Conservation (phyloP, 2,113 vertebrate genomes). For the Tiliqua scincoides region DNA sequence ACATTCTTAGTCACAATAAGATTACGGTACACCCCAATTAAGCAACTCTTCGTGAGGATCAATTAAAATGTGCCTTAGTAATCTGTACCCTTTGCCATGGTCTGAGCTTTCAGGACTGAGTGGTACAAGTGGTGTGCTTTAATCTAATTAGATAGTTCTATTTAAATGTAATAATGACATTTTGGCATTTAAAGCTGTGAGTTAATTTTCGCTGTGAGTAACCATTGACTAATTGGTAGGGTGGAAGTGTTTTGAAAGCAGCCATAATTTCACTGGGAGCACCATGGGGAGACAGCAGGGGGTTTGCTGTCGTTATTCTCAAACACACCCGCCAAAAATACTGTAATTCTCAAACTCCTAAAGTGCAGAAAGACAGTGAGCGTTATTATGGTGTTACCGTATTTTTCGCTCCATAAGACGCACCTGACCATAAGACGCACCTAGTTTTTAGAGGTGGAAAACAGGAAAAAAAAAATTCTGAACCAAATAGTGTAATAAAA, state of each 20-base stretch:
- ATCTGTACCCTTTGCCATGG: background rate
- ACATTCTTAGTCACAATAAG: background rate
- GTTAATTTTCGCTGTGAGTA: slow-evolving; percentile 32
- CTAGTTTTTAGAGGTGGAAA: too few species aligned
- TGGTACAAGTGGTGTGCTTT: background rate
- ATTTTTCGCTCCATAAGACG: too few species aligned
- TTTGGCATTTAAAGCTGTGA: slow-evolving; percentile 9
- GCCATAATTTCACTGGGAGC: background rate
- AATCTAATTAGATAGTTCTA: slow-evolving; percentile 18
- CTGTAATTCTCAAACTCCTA: background rate
- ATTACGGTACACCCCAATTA: background rate
- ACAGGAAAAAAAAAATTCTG: too few species aligned
- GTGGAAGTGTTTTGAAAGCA: slow-evolving; percentile 31
- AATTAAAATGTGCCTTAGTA: slow-evolving; percentile 11
- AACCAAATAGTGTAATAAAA: too few species aligned
- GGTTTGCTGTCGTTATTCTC: background rate
- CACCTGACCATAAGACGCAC: too few species aligned
- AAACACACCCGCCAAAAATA: background rate
- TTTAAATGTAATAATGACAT: slow-evolving; percentile 1
- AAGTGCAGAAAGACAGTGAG: background rate
- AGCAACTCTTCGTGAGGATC: background rate
- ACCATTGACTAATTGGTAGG: slow-evolving; percentile 18
- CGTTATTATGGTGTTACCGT: background rate
- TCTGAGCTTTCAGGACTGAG: background rate
- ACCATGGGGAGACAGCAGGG: background rate